These are phyloP conservation scores for Crypturellus tataupa DNA, from an alignment of 2,797 vertebrate genomes.

Conservation along the genomic window DNA sequence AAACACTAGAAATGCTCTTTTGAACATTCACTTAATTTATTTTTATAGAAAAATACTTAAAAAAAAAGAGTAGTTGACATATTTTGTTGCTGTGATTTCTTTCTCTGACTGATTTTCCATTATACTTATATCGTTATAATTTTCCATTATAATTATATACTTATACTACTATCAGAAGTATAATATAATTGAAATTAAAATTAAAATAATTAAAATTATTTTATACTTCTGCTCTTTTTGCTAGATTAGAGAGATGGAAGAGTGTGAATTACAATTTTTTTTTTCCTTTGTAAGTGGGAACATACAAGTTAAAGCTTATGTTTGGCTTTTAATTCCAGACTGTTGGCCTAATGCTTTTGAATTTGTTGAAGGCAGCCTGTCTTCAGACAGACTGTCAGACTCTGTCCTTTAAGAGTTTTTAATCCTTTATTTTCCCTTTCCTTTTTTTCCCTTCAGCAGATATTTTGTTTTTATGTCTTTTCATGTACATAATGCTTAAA, in stretches of 20 bases:
- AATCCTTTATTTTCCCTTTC: not conserved
- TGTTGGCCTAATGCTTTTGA: not conserved
- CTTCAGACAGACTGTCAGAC: too few relatives aligned
- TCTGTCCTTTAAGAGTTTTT: not conserved
- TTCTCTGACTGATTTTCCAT: not conserved
- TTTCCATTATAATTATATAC: not conserved
- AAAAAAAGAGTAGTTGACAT: not conserved
- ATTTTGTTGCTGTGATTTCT: not conserved
- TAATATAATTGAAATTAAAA: not conserved
- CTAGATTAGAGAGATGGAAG: not conserved
- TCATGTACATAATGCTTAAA: not conserved
- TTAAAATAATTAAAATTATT: not conserved
- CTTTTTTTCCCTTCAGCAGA: not conserved
- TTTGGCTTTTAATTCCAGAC: not conserved
- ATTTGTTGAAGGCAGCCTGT: too few relatives aligned
- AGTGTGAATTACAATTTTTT: not conserved
- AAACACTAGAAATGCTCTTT: not conserved
- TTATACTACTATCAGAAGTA: too few relatives aligned
- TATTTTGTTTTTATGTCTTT: not conserved
- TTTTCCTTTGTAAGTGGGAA: not conserved
- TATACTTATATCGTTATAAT: not conserved
- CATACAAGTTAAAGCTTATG: not conserved
- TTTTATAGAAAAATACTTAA: not conserved
- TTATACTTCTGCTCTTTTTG: not conserved
- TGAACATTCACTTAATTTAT: not conserved